These are phyloP conservation scores for Spheniscus mendiculus DNA, from an alignment of 2,113 vertebrate genomes.

Conservation along the genomic window DNA sequence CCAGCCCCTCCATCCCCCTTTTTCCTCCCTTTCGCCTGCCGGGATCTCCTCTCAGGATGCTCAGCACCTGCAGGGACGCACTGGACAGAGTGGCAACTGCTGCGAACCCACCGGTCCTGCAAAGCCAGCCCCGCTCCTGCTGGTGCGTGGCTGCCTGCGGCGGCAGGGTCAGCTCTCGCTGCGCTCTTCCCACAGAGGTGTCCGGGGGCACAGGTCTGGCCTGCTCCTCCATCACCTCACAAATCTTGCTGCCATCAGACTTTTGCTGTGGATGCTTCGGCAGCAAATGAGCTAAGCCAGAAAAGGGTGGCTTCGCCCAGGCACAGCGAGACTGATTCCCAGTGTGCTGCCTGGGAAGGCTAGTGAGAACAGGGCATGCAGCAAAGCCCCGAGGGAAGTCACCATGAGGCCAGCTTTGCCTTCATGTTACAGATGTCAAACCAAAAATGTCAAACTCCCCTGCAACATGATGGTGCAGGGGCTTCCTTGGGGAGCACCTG, in stretches of 20 bases:
- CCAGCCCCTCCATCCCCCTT: not conserved
- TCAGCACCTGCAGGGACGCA: not conserved
- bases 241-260: fast-evolving
- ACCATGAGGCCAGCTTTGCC: not conserved
- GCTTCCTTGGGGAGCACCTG: no score
- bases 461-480: not conserved
- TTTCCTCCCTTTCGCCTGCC: not conserved
- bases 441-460: not conserved
- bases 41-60: not conserved
- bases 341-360: no score
- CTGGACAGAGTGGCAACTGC: not conserved
- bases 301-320: no score
- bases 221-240: not conserved
- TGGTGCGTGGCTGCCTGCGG: not conserved
- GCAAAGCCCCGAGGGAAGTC: not conserved
- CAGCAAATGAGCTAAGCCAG: not conserved
- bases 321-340: not conserved
- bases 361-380: not conserved
- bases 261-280: not conserved
- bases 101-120: fast-evolving
- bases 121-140: not conserved
- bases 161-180: not conserved
- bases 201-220: not conserved
- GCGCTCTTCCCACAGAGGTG: not conserved
- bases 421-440: not conserved